These are phyloP conservation scores for Polypedilum vanderplanki DNA, from an alignment of 1,140 invertebrate species.

Conservation along the genomic window DNA sequence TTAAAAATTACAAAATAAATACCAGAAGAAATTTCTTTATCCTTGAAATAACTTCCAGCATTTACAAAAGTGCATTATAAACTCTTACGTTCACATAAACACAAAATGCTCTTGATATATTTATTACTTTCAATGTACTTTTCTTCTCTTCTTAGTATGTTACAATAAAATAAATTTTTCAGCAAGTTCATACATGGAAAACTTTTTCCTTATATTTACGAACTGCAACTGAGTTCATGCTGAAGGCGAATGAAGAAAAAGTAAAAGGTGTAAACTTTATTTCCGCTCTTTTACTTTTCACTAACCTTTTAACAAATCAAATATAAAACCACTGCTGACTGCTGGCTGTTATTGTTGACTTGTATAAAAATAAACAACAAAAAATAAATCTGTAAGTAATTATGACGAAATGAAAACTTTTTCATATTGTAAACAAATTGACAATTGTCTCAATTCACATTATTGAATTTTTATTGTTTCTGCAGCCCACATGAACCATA, in stretches of 20 bases:
- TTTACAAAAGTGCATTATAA: too few relatives aligned
- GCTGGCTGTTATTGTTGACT: neutral
- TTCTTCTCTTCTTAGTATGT: neutral
- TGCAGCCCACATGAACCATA: too few relatives aligned
- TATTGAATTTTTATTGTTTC: too few relatives aligned
- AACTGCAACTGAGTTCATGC: neutral
- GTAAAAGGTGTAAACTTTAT: neutral
- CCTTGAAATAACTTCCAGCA: too few relatives aligned
- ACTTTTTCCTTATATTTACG: neutral
- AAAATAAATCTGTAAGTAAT: too few relatives aligned
- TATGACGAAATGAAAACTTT: too few relatives aligned
- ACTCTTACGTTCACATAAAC: too few relatives aligned
- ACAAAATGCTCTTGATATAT: neutral
- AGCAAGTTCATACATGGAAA: neutral
- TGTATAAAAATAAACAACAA: too few relatives aligned
- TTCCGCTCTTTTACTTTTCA: conserved; percentile 5
- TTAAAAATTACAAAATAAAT: too few relatives aligned
- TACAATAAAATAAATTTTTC: neutral
- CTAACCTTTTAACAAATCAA: neutral
- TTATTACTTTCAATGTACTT: neutral
- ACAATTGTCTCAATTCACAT: too few relatives aligned
- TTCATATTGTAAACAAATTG: too few relatives aligned
- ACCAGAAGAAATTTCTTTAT: too few relatives aligned
- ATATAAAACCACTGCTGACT: neutral
- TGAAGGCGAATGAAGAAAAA: neutral